Percentiles rank a stretch among this genome's conserved stretches.
Conservation (phyloP, 2,797 vertebrate species). For the Ambastaia sidthimunki region DNA sequence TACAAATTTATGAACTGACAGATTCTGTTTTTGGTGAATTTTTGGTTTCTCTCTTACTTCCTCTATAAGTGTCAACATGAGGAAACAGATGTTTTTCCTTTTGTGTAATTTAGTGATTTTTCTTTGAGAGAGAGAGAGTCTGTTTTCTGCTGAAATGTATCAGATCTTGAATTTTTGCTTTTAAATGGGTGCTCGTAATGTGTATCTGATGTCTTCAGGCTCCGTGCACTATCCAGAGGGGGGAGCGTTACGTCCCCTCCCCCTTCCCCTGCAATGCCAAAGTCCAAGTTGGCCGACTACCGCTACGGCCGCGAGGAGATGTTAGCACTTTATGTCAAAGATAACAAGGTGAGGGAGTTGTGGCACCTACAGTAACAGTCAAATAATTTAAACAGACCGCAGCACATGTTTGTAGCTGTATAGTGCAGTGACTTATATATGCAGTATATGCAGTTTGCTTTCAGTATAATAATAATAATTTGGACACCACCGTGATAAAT, state of each 20-base stretch:
- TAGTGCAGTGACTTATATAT: no score
- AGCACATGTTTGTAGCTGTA: no score
- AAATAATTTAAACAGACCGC: not conserved
- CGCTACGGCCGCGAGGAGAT: slow-evolving; percentile 95
- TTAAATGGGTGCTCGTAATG: not conserved
- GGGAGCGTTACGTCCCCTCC: slow-evolving; percentile 90
- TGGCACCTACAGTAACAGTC: not conserved
- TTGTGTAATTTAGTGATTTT: not conserved
- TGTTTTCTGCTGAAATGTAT: not conserved
- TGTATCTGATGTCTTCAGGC: slow-evolving; percentile 71
- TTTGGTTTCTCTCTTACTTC: slow-evolving; percentile 23
- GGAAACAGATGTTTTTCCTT: slow-evolving; percentile 58
- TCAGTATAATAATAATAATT: not conserved
- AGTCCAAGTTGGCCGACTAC: slow-evolving; percentile 95
- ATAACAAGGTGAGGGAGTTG: slow-evolving; percentile 83
- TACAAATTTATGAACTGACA: not conserved
- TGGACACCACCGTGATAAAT: not conserved
- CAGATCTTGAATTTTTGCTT: not conserved
- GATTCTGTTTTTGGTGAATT: not conserved
- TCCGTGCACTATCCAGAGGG: slow-evolving; percentile 92
- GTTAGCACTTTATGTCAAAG: slow-evolving; percentile 96
- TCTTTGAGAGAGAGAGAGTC: not conserved
- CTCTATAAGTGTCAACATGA: slow-evolving; percentile 9
- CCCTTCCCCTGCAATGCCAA: slow-evolving; percentile 94
- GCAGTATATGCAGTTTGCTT: not conserved